Conservation (phyloP, 64 coral and sea anemone species). For the Pocillopora verrucosa region DNA sequence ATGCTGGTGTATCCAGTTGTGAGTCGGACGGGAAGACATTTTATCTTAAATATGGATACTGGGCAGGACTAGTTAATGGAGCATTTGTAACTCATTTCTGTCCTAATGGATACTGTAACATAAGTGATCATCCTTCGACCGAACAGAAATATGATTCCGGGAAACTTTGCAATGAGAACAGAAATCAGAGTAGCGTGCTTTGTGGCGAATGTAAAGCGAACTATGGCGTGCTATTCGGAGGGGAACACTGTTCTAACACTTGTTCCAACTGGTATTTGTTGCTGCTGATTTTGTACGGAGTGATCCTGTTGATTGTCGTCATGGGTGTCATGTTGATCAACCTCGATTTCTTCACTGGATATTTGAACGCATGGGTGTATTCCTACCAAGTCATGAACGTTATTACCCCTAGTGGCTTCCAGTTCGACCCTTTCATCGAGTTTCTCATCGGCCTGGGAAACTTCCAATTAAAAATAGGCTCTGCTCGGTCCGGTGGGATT, state of each 20-base stretch:
- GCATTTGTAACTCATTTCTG: constrained; percentile 63
- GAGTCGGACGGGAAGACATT: constrained; percentile 38
- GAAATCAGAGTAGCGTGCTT: constrained; percentile 55
- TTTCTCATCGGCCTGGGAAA: constrained; percentile 78
- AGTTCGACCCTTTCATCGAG: constrained; percentile 66
- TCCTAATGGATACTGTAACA: constrained; percentile 67
- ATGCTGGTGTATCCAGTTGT: constrained; percentile 56
- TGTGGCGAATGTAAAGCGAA: constrained; percentile 72
- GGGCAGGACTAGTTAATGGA: constrained; percentile 68
- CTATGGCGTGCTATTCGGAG: constrained; percentile 63
- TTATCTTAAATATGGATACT: constrained; percentile 76
- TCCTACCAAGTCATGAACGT: constrained; percentile 89
- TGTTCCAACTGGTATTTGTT: constrained; percentile 74
- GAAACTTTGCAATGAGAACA: constrained; percentile 59
- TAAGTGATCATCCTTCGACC: neutral
- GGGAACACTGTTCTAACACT: constrained; percentile 49
- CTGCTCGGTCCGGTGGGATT: constrained; percentile 9
- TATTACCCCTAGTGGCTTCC: constrained; percentile 59
- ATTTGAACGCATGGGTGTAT: constrained; percentile 96
- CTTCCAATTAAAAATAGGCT: constrained; percentile 56
- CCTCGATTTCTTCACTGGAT: constrained; percentile 90
- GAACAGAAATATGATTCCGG: constrained; percentile 37
- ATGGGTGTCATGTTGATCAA: constrained; percentile 74
- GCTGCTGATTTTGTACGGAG: constrained; percentile 46
- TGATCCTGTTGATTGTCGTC: constrained; percentile 56